Evolutionary conservation across 2,888 invertebrate genomes (phyloP), one percentile per base, ranked within the genome.

Genomic region (Acleris holmiana): DNA sequence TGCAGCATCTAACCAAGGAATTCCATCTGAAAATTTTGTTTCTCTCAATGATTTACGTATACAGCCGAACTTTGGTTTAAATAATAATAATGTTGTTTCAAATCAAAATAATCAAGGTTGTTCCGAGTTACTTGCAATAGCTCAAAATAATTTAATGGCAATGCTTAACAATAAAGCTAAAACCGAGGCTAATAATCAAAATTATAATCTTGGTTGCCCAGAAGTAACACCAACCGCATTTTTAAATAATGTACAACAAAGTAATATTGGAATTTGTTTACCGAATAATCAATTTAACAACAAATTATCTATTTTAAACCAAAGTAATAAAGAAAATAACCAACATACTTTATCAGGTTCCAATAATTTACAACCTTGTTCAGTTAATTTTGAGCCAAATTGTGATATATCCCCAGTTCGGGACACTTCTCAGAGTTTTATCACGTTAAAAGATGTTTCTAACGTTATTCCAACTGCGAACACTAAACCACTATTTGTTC

Each of bases 81-180:
- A 40, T 8, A 47, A 46, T 18, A 56, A 35, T 15, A 29, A 25
- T 29, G 2, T 8, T 5, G 18, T 15, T 15, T 15, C 18, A 19
- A 63, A 51, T 53, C 63, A 25, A 47, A 58, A 58, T 48, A 40
- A 21, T 40, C 57, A 58, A 58, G 57, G 57, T 0, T 58, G 57
- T 25, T 56, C 57, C 7, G 57, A 63, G 35, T 23, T 63, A 18
- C 15, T 57, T 8, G 17, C 51, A 4, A 4, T 63, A 0, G 46
- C 63, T 23, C 51, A 53, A 41, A 58, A 47, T 25, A 48, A 23
- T 25, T 40, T 53, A 13, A 21, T 51, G 44, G 6, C 44, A 44
- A 44, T 57, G 3, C 35, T 21, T 46, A 5, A 15, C 29, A 7
- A 19, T 3, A 53, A 53, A 19, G 19, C 3, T 4, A 19, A 53